Base-by-base conservation (phyloP, 2,888 invertebrate genomes). In the Calliopum simillimum region DNA sequence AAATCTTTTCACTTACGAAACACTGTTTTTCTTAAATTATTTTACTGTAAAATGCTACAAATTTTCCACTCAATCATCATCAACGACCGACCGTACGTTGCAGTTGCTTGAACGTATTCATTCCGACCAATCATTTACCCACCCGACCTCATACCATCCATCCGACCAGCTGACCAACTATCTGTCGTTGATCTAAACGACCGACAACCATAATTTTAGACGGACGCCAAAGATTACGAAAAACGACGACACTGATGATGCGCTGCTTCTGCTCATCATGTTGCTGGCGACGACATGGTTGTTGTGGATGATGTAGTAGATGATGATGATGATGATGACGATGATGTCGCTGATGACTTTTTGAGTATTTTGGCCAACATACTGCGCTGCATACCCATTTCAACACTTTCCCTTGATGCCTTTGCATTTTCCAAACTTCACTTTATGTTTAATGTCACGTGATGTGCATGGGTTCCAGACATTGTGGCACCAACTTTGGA, bases 131-230 rank as follows among this genome's bases (percentile, higher is more conserved):
- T 33, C 33, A 33, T 33, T 33, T 33, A 16, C 11, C 56, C 11
- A 41, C 41, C 41, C 8, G 12, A 33, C 33, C 33, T 33, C 43
- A 41, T 59, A 33, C 41, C 59, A 41, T 33, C 41, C 59, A 41
- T 33, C 8, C 59, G 19, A n/a, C 59, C 23, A 41, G 33, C 33
- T 33, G 33, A 33, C 33, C 33, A 33, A 33, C 33, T 33, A 33
- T 33, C 33, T 33, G 33, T 33, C 33, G 33, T 33, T 33, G 33
- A 33, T 33, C 33, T 33, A 16, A 59, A 33, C 59, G 59, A 59
- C 59, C 59, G 59, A 59, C 59, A 13, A 43, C 43, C 59, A 43
- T 59, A 59, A 59, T 59, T 59, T 59, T 41, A 43, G 59, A 41
- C 59, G 41, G 59, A 59, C 59, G 43, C 59, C 59, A 59, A 59